Percentiles rank a stretch among this genome's conserved stretches.
Evolutionary conservation across 2,797 vertebrate genomes (phyloP).

Genomic region (Crenuchus spilurus): DNA sequence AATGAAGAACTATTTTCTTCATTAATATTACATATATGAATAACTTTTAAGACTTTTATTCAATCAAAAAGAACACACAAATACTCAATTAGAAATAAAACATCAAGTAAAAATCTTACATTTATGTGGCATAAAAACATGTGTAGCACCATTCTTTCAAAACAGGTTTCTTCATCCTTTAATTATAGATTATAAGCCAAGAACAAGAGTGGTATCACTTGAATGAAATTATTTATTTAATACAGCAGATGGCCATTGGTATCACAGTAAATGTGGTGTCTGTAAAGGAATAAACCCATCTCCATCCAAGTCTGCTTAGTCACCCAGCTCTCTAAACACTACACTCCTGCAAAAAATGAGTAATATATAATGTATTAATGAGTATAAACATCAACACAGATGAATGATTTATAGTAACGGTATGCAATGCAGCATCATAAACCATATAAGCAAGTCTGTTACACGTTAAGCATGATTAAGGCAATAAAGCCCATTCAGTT

Average conservation of each 20-base stretch:
- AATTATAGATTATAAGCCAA: neutral
- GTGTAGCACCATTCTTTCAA: neutral
- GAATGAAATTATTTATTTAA: constrained; percentile 17
- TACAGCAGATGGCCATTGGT: neutral
- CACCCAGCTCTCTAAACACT: constrained; percentile 46
- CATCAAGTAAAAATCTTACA: too few species aligned
- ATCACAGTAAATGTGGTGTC: neutral
- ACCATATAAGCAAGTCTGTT: too few species aligned
- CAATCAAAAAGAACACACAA: too few species aligned
- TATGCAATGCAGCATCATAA: too few species aligned
- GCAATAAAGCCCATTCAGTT: too few species aligned
- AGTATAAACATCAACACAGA: neutral
- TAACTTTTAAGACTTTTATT: too few species aligned
- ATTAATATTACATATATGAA: too few species aligned
- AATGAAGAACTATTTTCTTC: too few species aligned
- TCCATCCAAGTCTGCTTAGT: constrained; percentile 36
- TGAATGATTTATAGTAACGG: neutral
- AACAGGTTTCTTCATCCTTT: neutral
- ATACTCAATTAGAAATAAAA: too few species aligned
- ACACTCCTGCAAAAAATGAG: constrained; percentile 54
- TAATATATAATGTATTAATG: neutral
- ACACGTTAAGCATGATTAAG: too few species aligned
- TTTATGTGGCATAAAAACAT: neutral
- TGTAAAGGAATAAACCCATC: neutral
- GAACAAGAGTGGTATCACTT: neutral